These are phyloP conservation scores for Propithecus deckenii DNA, from an alignment of 2,797 vertebrate genomes.

Conservation along the genomic window DNA sequence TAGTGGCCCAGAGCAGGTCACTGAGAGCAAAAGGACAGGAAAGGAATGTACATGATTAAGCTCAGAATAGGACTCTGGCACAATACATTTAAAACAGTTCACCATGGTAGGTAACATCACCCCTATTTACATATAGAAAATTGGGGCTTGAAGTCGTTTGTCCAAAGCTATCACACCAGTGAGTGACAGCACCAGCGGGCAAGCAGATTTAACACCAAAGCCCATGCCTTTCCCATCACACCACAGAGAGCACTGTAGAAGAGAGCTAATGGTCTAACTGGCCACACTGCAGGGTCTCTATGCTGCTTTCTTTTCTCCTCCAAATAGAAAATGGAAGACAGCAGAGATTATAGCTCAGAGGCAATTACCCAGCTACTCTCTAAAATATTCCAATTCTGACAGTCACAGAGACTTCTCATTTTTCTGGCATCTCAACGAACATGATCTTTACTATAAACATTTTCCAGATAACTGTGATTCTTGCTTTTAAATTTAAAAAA, in stretches of 20 bases:
- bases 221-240: neutral
- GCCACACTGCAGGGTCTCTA: neutral
- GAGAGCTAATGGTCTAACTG: neutral
- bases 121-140: neutral
- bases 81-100: neutral
- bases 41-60: neutral
- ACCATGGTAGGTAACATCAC: neutral
- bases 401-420: neutral
- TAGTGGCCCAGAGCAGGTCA: neutral
- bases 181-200: neutral
- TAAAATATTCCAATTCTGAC: neutral
- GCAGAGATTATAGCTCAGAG: neutral
- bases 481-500: slow-evolving; percentile 8
- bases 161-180: neutral
- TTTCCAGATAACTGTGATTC: neutral
- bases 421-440: neutral
- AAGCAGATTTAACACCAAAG: neutral
- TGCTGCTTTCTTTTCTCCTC: neutral
- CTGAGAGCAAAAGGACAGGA: neutral
- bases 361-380: neutral
- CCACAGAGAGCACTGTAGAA: neutral
- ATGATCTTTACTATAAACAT: neutral
- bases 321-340: neutral
- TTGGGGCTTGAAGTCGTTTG: neutral
- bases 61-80: neutral